Conservation (phyloP, 2,888 invertebrate species). For the Spodoptera exigua region DNA sequence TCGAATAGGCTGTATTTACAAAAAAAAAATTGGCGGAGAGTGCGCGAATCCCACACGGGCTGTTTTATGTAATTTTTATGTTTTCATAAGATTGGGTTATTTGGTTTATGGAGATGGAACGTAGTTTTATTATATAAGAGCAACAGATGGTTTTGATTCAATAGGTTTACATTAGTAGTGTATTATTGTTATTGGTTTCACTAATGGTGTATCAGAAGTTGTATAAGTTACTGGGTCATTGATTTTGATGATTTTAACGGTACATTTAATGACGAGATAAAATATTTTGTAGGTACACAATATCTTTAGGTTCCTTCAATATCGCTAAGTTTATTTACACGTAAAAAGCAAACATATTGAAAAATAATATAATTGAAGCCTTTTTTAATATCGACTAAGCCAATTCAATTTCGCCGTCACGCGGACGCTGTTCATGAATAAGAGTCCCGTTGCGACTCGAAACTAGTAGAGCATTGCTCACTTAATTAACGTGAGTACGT, state of each 20-base stretch:
- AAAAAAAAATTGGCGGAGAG: conserved; percentile 31
- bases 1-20: conserved; percentile 52
- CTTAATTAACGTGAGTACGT: no score
- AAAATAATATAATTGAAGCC: no score
- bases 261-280: background rate
- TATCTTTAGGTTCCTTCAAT: no score
- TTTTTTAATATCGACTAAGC: no score
- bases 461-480: no score
- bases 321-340: no score
- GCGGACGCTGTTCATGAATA: no score
- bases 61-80: conserved; percentile 35
- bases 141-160: background rate
- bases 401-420: no score
- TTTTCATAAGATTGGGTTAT: conserved; percentile 24
- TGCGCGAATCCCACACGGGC: conserved; percentile 23
- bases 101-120: conserved; percentile 1
- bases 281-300: no score
- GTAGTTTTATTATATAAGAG: background rate
- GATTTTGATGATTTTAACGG: conserved; percentile 10
- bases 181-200: background rate
- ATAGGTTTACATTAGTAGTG: background rate
- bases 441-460: no score
- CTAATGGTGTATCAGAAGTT: conserved; percentile 1
- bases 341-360: no score
- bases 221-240: conserved; percentile 23